Conservation (phyloP, 1,140 invertebrate genomes). For the Arion vulgaris region DNA sequence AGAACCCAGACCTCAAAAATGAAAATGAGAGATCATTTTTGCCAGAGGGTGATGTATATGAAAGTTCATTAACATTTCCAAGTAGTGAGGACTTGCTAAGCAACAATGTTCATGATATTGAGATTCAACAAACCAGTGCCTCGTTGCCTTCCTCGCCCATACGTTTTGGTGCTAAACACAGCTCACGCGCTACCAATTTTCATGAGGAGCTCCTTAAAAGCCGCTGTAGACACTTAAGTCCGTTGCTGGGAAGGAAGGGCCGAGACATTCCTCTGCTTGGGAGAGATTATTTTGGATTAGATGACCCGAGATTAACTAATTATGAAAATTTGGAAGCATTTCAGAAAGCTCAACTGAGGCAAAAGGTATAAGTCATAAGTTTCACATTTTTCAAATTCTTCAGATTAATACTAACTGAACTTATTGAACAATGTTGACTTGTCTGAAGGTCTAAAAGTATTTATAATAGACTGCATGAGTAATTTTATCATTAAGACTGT, state of each 20-base stretch:
- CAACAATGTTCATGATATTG: conserved; percentile 36
- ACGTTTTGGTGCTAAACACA: conserved; percentile 46
- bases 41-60: neutral
- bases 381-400: too few species aligned
- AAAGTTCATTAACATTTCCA: neutral
- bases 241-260: conserved; percentile 58
- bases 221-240: conserved; percentile 64
- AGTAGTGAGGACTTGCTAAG: neutral
- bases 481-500: too few species aligned
- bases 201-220: conserved; percentile 58
- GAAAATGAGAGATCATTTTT: conserved; percentile 1
- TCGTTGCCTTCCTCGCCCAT: conserved; percentile 67
- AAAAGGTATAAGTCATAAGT: conserved; percentile 81
- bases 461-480: too few species aligned
- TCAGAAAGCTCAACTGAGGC: conserved; percentile 92
- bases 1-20: conserved; percentile 21
- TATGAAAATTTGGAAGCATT: conserved; percentile 93
- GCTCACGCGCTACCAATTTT: conserved; percentile 52
- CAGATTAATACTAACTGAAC: too few species aligned
- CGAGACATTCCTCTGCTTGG: conserved; percentile 92
- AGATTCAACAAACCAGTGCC: conserved; percentile 60
- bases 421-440: too few species aligned
- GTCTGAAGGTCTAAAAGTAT: too few species aligned
- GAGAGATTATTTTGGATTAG: conserved; percentile 74
- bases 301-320: conserved; percentile 78